phyloP scores from a whole-genome alignment of 2,888 invertebrate genomes.

The Cephus rjabovi region DNA sequence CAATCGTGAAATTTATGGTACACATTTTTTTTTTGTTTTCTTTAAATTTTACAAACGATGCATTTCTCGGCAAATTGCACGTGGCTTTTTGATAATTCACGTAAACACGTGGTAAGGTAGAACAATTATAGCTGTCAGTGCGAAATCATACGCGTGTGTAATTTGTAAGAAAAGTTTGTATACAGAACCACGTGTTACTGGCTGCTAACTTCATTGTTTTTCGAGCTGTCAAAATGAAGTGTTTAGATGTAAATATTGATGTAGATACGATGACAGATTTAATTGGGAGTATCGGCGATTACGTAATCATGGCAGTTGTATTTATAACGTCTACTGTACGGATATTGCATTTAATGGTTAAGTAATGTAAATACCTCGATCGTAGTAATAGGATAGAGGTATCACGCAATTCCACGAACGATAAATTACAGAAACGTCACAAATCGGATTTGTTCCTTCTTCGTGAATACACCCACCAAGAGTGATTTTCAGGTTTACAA shows the following conservation, averaged over 20 bases:
- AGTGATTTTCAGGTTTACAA: constrained; percentile 42
- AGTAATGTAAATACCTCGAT: background rate
- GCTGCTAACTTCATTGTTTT: background rate
- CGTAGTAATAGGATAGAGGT: background rate
- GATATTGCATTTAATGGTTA: background rate
- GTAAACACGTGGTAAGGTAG: background rate
- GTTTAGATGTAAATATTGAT: background rate
- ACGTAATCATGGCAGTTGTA: too few species aligned
- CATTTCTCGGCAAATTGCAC: background rate
- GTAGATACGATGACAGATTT: background rate
- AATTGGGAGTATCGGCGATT: background rate
- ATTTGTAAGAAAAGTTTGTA: background rate
- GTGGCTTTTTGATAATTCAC: background rate
- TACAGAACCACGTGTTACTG: too few species aligned
- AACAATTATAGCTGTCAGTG: background rate
- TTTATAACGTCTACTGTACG: background rate
- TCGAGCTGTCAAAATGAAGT: background rate
- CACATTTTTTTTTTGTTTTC: background rate
- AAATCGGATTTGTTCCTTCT: background rate
- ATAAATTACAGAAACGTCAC: background rate
- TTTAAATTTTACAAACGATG: background rate
- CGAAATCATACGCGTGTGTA: background rate
- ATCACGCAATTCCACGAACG: background rate
- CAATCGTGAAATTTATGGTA: background rate
- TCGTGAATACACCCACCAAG: constrained; percentile 20